Conservation (phyloP, 2,888 invertebrate genomes). For the Emmelina monodactyla region DNA sequence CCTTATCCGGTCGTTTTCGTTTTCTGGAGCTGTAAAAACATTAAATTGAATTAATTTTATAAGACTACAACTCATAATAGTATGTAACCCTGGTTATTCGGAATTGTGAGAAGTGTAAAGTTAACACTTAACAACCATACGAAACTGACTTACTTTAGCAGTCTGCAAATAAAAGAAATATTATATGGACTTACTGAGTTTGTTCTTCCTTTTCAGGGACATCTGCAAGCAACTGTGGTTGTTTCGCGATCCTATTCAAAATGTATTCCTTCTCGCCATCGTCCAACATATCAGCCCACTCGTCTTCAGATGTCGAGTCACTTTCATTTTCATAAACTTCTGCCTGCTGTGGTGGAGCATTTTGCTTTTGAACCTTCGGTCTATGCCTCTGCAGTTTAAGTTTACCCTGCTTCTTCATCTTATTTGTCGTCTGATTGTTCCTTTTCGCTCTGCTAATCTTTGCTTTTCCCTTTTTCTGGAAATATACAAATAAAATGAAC, state of each 20-base stretch:
- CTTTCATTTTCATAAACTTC: constrained; percentile 50
- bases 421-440: constrained; percentile 66
- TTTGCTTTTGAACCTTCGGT: constrained; percentile 38
- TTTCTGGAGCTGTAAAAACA: constrained; percentile 30
- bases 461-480: constrained; percentile 58
- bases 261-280: constrained; percentile 64
- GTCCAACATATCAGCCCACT: constrained; percentile 67
- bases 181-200: constrained; percentile 22
- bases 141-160: neutral
- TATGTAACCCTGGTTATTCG: too few species aligned
- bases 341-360: constrained; percentile 29
- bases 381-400: constrained; percentile 52
- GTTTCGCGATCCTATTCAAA: constrained; percentile 42
- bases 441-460: constrained; percentile 65
- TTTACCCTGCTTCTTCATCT: constrained; percentile 63
- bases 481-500: too few species aligned
- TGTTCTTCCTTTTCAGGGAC: constrained; percentile 39
- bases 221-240: constrained; percentile 43
- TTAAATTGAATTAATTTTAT: neutral
- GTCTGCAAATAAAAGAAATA: neutral
- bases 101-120: too few species aligned
- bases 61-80: neutral
- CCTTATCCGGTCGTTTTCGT: constrained; percentile 21
- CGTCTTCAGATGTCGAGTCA: constrained; percentile 55
- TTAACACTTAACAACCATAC: neutral